Percentiles rank a stretch among this genome's conserved stretches.
These are phyloP conservation scores for Bubo scandiacus DNA, from an alignment of 2,113 vertebrate genomes.

Conservation along the genomic window DNA sequence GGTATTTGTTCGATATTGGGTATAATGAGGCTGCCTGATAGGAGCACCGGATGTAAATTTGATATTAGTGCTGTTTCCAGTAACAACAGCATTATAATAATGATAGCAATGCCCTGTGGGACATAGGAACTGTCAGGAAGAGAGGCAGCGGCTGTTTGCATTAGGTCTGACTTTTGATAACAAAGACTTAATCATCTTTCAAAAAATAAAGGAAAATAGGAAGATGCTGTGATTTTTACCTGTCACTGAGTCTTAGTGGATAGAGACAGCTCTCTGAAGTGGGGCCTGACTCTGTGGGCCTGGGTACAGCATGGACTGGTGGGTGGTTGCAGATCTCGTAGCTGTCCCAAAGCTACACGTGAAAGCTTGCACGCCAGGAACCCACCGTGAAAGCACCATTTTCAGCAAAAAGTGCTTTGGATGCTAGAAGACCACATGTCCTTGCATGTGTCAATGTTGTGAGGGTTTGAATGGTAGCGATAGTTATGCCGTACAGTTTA, in stretches of 20 bases:
- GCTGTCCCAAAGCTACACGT: fast-evolving
- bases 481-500: fast-evolving
- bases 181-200: not conserved
- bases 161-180: not conserved
- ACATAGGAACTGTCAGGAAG: not conserved
- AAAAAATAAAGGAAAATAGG: not conserved
- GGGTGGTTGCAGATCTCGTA: not conserved
- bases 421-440: not conserved
- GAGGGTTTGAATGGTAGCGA: fast-evolving
- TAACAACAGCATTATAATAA: not conserved
- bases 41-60: not conserved
- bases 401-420: not conserved
- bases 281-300: not conserved
- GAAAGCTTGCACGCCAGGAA: not conserved
- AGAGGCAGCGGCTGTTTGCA: not conserved
- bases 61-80: not conserved
- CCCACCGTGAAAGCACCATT: fast-evolving
- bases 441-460: fast-evolving
- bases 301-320: not conserved
- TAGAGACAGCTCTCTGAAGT: not conserved
- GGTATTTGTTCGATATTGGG: fast-evolving
- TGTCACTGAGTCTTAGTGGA: too few species aligned
- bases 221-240: not conserved
- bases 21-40: not conserved
- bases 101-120: not conserved